A percentile compares a stretch with the other conserved stretches of the same genome.
Conservation (phyloP, 1,140 invertebrate genomes). For the Hetaerina americana region DNA sequence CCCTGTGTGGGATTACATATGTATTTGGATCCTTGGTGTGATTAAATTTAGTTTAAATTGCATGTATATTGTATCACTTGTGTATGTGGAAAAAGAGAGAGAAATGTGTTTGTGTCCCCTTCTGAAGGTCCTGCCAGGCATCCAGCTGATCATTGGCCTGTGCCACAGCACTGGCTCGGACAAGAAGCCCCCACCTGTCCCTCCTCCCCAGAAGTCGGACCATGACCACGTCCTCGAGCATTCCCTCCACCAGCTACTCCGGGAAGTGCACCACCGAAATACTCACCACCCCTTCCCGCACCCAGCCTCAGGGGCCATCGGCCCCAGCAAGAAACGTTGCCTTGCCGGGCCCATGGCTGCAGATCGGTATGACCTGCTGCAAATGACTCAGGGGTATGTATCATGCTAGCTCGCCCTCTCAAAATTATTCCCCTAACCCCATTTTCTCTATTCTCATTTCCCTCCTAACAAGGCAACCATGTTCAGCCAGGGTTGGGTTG, state of each 20-base stretch:
- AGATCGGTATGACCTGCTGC: slow-evolving; percentile 69
- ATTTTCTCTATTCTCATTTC: no score
- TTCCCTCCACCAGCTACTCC: slow-evolving; percentile 82
- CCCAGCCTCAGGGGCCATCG: slow-evolving; percentile 81
- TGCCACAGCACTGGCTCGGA: slow-evolving; percentile 55
- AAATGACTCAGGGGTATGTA: slow-evolving; percentile 62
- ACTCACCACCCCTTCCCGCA: slow-evolving; percentile 89
- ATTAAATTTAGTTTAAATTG: no score
- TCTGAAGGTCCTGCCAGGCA: slow-evolving; percentile 73
- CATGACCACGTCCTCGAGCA: slow-evolving; percentile 94
- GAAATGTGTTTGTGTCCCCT: background rate
- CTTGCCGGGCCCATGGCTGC: slow-evolving; percentile 80
- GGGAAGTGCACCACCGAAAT: slow-evolving; percentile 84
- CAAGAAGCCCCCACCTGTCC: slow-evolving; percentile 37
- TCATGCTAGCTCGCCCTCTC: slow-evolving; percentile 1
- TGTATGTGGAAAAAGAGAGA: background rate
- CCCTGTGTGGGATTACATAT: no score
- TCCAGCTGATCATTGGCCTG: slow-evolving; percentile 69
- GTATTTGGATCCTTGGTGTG: no score
- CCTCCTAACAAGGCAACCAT: no score
- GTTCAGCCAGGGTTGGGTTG: no score
- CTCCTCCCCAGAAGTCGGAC: slow-evolving; percentile 46
- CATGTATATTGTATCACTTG: no score
- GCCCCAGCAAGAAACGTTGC: slow-evolving; percentile 75
- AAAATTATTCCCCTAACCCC: background rate